Percentiles rank a stretch among this genome's conserved stretches.
Conservation (phyloP, 2,797 vertebrate species). For the Poecilia velifera region DNA sequence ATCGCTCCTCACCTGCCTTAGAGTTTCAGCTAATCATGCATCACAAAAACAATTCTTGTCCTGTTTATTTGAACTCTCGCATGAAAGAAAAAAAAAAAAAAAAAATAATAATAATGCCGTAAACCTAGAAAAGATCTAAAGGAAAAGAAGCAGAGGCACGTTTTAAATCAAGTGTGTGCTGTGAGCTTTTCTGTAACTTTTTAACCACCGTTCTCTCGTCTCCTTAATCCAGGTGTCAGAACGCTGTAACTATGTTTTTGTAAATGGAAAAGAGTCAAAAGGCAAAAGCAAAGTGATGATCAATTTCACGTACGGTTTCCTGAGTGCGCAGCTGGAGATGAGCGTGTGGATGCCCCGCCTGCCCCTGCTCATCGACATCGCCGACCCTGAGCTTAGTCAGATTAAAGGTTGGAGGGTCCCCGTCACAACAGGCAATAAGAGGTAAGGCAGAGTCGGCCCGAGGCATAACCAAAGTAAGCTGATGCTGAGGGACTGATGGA, state of each 20-base stretch:
- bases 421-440: slow-evolving; percentile 82
- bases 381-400: slow-evolving; percentile 92
- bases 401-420: slow-evolving; percentile 96
- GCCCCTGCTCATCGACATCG: slow-evolving; percentile 89
- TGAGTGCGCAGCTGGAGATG: slow-evolving; percentile 88
- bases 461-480: background rate
- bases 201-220: slow-evolving; percentile 1
- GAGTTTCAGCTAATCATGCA: slow-evolving; percentile 14
- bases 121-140: slow-evolving; percentile 20
- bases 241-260: slow-evolving; percentile 89
- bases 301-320: slow-evolving; percentile 91
- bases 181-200: slow-evolving; percentile 13
- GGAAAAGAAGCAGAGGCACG: background rate
- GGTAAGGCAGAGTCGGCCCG: slow-evolving; percentile 50
- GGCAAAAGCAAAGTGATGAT: slow-evolving; percentile 83
- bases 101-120: background rate
- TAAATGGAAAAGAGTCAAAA: slow-evolving; percentile 91
- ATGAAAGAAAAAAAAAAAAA: background rate
- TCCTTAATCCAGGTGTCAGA: slow-evolving; percentile 85
- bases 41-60: slow-evolving; percentile 32
- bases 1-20: slow-evolving; percentile 1
- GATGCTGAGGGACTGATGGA: background rate
- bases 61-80: slow-evolving; percentile 17
- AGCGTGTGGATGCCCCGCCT: slow-evolving; percentile 92
- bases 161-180: slow-evolving; percentile 12